These are phyloP conservation scores for Platygyra sinensis DNA, from an alignment of 64 coral and sea anemone species.

Conservation along the genomic window DNA sequence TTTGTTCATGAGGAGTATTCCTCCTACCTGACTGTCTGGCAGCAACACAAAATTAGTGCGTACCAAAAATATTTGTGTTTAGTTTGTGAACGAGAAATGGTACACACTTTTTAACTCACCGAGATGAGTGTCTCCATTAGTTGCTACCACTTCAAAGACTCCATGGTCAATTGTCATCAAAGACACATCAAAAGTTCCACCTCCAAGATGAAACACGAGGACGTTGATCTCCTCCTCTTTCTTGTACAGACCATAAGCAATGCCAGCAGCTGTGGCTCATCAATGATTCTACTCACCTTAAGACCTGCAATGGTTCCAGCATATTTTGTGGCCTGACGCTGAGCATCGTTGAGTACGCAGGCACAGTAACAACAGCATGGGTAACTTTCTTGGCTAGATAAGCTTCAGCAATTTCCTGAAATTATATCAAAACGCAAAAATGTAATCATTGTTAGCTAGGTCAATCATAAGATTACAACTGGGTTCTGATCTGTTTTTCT, in stretches of 20 bases:
- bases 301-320: conserved; percentile 95
- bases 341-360: conserved; percentile 99
- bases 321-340: conserved; percentile 97
- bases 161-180: conserved; percentile 99
- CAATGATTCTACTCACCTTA: conserved; percentile 95
- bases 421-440: not conserved
- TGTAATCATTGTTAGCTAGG: not conserved
- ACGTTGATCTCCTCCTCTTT: conserved; percentile 99
- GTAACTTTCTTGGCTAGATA: conserved; percentile 99
- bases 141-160: conserved; percentile 97
- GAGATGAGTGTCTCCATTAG: conserved; percentile 99
- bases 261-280: conserved; percentile 99
- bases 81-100: not conserved
- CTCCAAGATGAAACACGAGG: conserved; percentile 97
- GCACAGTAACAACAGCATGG: conserved; percentile 98
- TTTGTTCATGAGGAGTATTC: no score
- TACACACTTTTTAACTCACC: conserved; percentile 55
- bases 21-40: no score
- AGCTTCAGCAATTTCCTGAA: conserved; percentile 96
- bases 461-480: not conserved
- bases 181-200: conserved; percentile 99
- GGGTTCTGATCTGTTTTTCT: no score
- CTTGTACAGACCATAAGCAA: conserved; percentile 99
- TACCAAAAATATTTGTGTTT: no score
- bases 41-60: no score